phyloP scores from a whole-genome alignment of 1,140 invertebrate genomes.

The Neodiprion lecontei region DNA sequence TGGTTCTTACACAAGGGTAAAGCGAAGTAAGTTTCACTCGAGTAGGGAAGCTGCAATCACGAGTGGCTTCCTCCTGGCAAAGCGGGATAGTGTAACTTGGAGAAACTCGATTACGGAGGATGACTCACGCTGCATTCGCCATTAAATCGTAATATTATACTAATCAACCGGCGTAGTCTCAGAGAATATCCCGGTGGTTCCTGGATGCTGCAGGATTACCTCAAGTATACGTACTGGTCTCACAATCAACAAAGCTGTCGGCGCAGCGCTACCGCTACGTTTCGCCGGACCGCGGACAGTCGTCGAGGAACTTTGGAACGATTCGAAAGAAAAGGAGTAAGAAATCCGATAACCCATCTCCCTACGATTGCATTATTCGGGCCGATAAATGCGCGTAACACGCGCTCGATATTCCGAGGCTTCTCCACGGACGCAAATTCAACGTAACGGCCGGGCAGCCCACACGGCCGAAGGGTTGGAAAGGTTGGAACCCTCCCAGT shows the following conservation, averaged over 20 bases:
- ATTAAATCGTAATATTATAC: slow-evolving; percentile 4
- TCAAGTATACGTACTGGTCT: too few species aligned
- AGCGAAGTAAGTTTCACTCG: slow-evolving; percentile 4
- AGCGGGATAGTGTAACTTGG: background rate
- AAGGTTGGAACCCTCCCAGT: background rate
- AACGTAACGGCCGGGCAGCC: too few species aligned
- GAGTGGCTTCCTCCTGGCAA: slow-evolving; percentile 1
- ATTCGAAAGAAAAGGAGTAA: background rate
- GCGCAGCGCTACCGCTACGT: too few species aligned
- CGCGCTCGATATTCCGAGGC: too few species aligned
- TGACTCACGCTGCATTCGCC: slow-evolving; percentile 5
- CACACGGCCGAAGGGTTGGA: background rate
- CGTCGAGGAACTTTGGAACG: too few species aligned
- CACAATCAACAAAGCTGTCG: too few species aligned
- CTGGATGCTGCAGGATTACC: background rate
- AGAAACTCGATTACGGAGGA: slow-evolving; percentile 7
- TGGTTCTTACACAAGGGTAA: background rate
- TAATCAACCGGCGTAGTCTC: background rate
- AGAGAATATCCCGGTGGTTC: background rate
- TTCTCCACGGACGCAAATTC: too few species aligned
- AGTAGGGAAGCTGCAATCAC: background rate
- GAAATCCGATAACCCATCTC: background rate
- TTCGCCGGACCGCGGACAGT: too few species aligned
- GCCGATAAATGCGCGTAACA: too few species aligned
- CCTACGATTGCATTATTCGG: too few species aligned